Conservation (phyloP, 92 coral and sea anemone genomes). For the Scolanthus callimorphus region DNA sequence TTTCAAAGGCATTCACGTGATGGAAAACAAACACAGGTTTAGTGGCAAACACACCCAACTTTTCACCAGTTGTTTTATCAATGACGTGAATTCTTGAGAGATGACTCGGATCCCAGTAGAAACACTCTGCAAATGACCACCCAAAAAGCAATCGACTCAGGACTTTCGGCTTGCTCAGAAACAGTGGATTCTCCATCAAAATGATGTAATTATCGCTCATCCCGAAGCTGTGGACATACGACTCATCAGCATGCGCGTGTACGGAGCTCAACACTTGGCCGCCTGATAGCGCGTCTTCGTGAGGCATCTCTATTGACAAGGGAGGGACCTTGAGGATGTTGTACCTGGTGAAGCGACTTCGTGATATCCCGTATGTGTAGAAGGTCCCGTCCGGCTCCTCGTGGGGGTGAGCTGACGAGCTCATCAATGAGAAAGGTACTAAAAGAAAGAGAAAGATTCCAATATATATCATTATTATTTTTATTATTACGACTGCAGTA, state of each 20-base stretch:
- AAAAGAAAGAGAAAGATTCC: no score
- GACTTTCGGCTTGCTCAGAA: slow-evolving; percentile 24
- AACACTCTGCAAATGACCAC: slow-evolving; percentile 17
- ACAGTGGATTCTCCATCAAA: slow-evolving; percentile 46
- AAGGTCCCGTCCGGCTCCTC: slow-evolving; percentile 50
- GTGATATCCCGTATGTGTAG: slow-evolving; percentile 29
- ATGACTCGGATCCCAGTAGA: slow-evolving; percentile 54
- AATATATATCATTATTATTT: no score
- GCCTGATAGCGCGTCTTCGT: slow-evolving; percentile 42
- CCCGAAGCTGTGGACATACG: slow-evolving; percentile 65
- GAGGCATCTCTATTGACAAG: slow-evolving; percentile 5
- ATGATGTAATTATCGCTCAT: slow-evolving; percentile 64
- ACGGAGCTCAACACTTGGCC: slow-evolving; percentile 44
- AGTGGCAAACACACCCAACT: slow-evolving; percentile 35
- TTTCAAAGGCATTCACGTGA: slow-evolving; percentile 62
- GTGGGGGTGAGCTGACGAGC: slow-evolving; percentile 66
- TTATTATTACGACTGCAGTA: no score
- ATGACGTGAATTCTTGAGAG: slow-evolving; percentile 45
- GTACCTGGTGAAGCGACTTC: slow-evolving; percentile 37
- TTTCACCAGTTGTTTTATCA: slow-evolving; percentile 40
- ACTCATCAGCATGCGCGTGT: slow-evolving; percentile 22
- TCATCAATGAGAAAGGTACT: slow-evolving; percentile 17
- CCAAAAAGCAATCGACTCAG: slow-evolving; percentile 25
- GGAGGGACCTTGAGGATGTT: slow-evolving; percentile 45
- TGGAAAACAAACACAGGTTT: slow-evolving; percentile 62